These are phyloP conservation scores for Amphipyra tragopoginis DNA, from an alignment of 2,888 invertebrate genomes.

Conservation along the genomic window DNA sequence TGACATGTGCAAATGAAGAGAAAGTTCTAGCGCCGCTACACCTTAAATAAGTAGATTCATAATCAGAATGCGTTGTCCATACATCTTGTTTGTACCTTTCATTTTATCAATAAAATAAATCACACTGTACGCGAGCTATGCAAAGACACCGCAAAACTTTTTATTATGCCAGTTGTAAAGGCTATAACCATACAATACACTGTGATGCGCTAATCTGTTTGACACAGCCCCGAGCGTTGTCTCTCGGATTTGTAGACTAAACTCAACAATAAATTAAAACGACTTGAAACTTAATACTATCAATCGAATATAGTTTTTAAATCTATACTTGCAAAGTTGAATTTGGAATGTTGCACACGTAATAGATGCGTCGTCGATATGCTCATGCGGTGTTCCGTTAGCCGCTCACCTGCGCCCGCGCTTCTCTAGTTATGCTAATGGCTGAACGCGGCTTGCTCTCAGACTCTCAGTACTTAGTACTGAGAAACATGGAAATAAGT, in stretches of 20 bases:
- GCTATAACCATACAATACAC: constrained; percentile 80
- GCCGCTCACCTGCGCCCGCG: constrained; percentile 86
- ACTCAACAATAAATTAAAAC: constrained; percentile 74
- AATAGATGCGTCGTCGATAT: constrained; percentile 78
- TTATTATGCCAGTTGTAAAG: constrained; percentile 74
- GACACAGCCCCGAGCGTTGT: constrained; percentile 77
- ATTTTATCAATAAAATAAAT: constrained; percentile 77
- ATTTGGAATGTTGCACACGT: constrained; percentile 70
- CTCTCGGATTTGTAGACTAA: constrained; percentile 78
- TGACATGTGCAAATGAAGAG: neutral
- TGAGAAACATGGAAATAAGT: constrained; percentile 72
- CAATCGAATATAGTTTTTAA: constrained; percentile 70
- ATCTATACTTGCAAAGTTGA: constrained; percentile 69
- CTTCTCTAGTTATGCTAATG: constrained; percentile 89
- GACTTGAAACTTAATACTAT: constrained; percentile 50
- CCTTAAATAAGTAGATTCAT: constrained; percentile 55
- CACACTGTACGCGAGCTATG: constrained; percentile 61
- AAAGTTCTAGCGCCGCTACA: neutral
- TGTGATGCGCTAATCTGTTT: constrained; percentile 81
- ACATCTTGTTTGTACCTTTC: constrained; percentile 75
- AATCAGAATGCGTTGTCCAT: constrained; percentile 68
- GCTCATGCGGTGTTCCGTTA: constrained; percentile 83
- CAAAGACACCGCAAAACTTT: constrained; percentile 71
- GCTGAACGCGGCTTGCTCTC: constrained; percentile 75
- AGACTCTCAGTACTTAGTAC: constrained; percentile 73